Evolutionary conservation across 35 echinoderm and acorn worm species (phyloP).

Genomic region (Holothuria glaberrima): DNA sequence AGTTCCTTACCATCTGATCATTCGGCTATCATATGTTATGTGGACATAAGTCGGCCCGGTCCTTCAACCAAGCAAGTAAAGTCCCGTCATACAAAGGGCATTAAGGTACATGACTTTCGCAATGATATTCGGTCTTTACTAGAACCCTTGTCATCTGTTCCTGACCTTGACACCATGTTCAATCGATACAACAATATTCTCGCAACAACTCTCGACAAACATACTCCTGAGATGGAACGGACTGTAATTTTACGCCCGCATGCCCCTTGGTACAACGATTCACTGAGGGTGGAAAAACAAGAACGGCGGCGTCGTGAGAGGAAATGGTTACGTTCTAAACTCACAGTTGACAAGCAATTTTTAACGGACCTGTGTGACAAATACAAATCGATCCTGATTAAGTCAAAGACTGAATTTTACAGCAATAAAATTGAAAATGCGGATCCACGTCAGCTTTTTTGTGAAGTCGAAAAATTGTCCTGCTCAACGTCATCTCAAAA

Average conservation of each 20-base stretch:
- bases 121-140: slow-evolving; percentile 2
- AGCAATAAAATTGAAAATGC: too few relatives aligned
- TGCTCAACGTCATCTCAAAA: too few relatives aligned
- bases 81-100: slow-evolving; percentile 18
- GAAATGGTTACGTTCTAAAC: slow-evolving; percentile 51
- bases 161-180: too few relatives aligned
- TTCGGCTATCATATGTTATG: neutral
- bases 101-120: neutral
- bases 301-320: slow-evolving; percentile 50
- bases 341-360: slow-evolving; percentile 37
- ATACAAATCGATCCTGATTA: too few relatives aligned
- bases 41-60: too few relatives aligned
- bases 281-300: neutral
- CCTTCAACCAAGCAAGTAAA: neutral
- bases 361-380: too few relatives aligned
- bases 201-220: slow-evolving; percentile 36
- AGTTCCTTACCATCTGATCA: slow-evolving; percentile 62
- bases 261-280: slow-evolving; percentile 57
- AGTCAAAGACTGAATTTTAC: too few relatives aligned
- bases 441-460: too few relatives aligned
- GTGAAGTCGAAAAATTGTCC: too few relatives aligned
- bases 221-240: slow-evolving; percentile 44
- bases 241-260: slow-evolving; percentile 51
- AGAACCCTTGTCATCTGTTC: too few relatives aligned
- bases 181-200: too few relatives aligned